phyloP scores from a whole-genome alignment of 1,140 invertebrate species.

The Magallana ariakensis region DNA sequence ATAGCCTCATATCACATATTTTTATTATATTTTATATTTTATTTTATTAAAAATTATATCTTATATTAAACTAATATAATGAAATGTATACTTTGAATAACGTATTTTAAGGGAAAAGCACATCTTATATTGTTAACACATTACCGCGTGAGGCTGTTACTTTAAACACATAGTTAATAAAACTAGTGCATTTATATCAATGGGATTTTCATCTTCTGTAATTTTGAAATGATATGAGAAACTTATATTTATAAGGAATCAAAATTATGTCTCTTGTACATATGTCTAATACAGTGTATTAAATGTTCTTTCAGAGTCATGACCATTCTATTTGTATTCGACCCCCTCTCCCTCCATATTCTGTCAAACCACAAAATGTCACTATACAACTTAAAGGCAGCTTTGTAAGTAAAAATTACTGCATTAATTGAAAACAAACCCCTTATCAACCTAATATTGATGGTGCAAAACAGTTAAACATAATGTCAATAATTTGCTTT shows the following conservation, averaged over 20 bases:
- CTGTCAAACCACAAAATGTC: slow-evolving; percentile 70
- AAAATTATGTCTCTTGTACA: neutral
- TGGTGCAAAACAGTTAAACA: no score
- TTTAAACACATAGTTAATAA: no score
- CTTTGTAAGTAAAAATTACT: slow-evolving; percentile 70
- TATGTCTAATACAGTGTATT: no score
- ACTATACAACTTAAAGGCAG: slow-evolving; percentile 71
- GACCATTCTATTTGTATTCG: slow-evolving; percentile 78
- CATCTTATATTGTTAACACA: neutral
- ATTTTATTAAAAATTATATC: no score
- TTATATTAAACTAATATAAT: no score
- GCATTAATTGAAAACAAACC: neutral
- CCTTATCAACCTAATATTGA: neutral
- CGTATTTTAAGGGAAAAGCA: neutral
- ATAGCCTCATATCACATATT: neutral
- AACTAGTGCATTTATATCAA: no score
- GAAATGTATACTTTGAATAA: neutral
- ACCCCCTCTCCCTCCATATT: slow-evolving; percentile 73
- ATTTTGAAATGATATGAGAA: no score
- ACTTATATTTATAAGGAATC: neutral
- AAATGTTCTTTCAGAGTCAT: slow-evolving; percentile 72
- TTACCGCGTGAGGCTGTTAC: neutral
- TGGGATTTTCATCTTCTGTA: no score
- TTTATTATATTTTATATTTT: no score
- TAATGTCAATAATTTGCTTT: no score